Evolutionary conservation across 1,140 invertebrate species (phyloP).

Genomic region (Drosophila miranda): DNA sequence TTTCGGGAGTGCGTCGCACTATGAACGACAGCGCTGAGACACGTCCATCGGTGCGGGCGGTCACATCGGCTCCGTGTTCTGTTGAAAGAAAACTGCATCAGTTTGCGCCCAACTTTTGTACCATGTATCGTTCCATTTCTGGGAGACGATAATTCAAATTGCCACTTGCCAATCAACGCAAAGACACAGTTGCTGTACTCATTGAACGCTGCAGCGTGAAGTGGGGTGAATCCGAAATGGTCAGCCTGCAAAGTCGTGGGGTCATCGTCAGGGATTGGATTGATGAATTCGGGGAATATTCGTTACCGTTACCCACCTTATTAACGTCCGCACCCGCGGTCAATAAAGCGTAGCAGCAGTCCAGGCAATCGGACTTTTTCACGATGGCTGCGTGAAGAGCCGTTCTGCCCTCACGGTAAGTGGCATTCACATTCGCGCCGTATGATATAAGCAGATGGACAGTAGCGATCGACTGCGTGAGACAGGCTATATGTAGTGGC

Average conservation of each 20-base stretch:
- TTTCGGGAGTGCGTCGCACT: conserved; percentile 90
- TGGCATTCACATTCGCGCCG: conserved; percentile 85
- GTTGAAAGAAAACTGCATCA: background rate
- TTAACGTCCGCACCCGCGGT: conserved; percentile 90
- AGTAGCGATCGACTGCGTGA: conserved; percentile 89
- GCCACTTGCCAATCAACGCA: conserved; percentile 85
- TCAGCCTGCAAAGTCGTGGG: conserved; percentile 83
- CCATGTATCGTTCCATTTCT: background rate
- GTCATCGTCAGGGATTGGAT: too few species aligned
- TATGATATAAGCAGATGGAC: conserved; percentile 86
- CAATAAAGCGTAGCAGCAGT: conserved; percentile 87
- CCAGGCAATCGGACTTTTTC: conserved; percentile 88
- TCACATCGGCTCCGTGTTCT: conserved; percentile 92
- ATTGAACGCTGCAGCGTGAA: conserved; percentile 93
- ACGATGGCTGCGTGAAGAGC: conserved; percentile 91
- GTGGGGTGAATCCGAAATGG: conserved; percentile 89
- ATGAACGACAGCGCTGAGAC: conserved; percentile 91
- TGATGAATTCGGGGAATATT: too few species aligned
- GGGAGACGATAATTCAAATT: background rate
- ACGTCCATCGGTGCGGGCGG: conserved; percentile 90
- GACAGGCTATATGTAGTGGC: conserved; percentile 89
- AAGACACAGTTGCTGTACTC: conserved; percentile 90
- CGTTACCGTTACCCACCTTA: conserved; percentile 63
- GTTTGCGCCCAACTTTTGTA: too few species aligned
- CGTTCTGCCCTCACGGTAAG: conserved; percentile 88